Evolutionary conservation across 2,113 vertebrate genomes (phyloP).

Genomic region (Pomatorhinus ruficollis): DNA sequence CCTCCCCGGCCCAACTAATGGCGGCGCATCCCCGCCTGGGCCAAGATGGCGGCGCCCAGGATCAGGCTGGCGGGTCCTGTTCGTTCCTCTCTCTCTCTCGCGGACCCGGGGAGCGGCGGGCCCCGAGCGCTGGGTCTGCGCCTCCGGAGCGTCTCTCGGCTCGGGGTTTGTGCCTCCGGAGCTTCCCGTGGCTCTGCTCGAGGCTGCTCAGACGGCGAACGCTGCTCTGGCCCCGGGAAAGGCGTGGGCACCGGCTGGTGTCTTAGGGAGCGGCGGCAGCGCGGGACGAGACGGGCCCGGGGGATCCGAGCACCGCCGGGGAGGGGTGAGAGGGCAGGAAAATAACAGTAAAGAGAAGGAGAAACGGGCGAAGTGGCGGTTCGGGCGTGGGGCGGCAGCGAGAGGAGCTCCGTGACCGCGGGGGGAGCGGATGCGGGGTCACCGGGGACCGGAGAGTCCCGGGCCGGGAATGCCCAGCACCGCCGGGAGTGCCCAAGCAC

Average conservation of each 20-base stretch:
- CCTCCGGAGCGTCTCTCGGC: background rate
- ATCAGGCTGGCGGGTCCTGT: fast-evolving
- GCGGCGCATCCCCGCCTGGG: fast-evolving
- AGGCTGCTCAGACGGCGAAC: background rate
- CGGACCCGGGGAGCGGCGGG: no score
- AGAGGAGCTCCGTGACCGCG: background rate
- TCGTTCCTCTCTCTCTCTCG: fast-evolving
- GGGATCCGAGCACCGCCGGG: background rate
- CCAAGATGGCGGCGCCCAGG: background rate
- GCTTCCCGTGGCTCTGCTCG: background rate
- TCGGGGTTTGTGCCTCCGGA: no score
- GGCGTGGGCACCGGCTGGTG: background rate
- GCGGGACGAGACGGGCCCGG: background rate
- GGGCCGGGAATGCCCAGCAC: background rate
- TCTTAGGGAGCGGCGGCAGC: background rate
- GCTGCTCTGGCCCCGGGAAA: background rate
- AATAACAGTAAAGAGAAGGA: background rate
- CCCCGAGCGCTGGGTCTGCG: no score
- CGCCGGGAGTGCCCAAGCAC: no score
- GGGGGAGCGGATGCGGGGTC: background rate
- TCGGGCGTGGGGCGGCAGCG: background rate
- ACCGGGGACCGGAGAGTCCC: background rate
- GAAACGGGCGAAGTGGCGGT: background rate
- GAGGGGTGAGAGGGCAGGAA: background rate
- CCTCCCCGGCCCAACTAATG: background rate